Evolutionary conservation across 1,140 invertebrate species (phyloP).

Genomic region (Papilio machaon): DNA sequence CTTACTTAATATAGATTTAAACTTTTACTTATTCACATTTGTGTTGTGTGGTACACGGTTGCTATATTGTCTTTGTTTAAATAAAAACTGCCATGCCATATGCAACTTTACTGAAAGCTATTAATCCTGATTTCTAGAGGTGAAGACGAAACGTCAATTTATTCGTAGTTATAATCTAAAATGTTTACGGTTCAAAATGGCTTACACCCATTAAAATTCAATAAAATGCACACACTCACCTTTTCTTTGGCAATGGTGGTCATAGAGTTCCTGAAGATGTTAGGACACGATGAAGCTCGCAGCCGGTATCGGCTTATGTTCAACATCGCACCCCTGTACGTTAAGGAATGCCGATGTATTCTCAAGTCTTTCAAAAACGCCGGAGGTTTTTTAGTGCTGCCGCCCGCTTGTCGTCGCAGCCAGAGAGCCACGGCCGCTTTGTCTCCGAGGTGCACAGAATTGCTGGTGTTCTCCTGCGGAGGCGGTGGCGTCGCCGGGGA

Average conservation of each 20-base stretch:
- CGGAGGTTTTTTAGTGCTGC: slow-evolving; percentile 81
- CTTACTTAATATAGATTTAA: too few relatives aligned
- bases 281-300: slow-evolving; percentile 92
- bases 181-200: too few relatives aligned
- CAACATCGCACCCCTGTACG: slow-evolving; percentile 93
- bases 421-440: slow-evolving; percentile 83
- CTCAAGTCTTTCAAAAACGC: slow-evolving; percentile 87
- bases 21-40: too few relatives aligned
- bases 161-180: too few relatives aligned
- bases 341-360: slow-evolving; percentile 89
- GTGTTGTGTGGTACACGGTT: not conserved
- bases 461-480: slow-evolving; percentile 50
- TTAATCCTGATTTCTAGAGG: too few relatives aligned
- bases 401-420: slow-evolving; percentile 79
- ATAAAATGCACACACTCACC: slow-evolving; percentile 50
- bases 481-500: slow-evolving; percentile 57
- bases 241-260: slow-evolving; percentile 92
- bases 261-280: slow-evolving; percentile 94
- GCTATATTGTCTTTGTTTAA: not conserved
- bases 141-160: too few relatives aligned
- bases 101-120: too few relatives aligned
- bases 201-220: not conserved
- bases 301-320: slow-evolving; percentile 91
- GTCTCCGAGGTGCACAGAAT: slow-evolving; percentile 57
- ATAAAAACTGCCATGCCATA: not conserved